Percentiles rank a stretch among this genome's conserved stretches.
These are phyloP conservation scores for Morpho deidamia DNA, from an alignment of 2,888 invertebrate species.

Conservation along the genomic window DNA sequence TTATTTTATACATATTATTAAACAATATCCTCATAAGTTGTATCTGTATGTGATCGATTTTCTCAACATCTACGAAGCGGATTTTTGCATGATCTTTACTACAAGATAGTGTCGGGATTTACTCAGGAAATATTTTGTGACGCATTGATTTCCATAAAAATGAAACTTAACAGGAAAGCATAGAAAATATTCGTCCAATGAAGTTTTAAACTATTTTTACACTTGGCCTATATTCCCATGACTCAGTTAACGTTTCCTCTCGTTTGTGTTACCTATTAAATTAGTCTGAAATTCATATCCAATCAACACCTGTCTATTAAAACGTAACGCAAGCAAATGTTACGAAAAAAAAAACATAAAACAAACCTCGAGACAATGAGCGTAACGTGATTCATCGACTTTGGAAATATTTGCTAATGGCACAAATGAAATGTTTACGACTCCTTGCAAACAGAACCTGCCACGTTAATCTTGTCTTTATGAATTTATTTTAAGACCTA, in stretches of 20 bases:
- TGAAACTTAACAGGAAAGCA: no score
- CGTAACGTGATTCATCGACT: slow-evolving; percentile 53
- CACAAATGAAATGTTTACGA: slow-evolving; percentile 1
- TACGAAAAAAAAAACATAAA: slow-evolving; percentile 41
- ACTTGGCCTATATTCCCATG: slow-evolving; percentile 8
- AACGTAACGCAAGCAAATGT: slow-evolving; percentile 41
- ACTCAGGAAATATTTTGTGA: no score
- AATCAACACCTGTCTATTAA: slow-evolving; percentile 57
- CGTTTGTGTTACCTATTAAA: slow-evolving; percentile 26
- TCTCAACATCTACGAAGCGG: no score
- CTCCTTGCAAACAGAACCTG: not conserved
- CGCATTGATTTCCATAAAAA: no score
- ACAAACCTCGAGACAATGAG: slow-evolving; percentile 46
- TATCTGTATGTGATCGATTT: no score
- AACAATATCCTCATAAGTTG: no score
- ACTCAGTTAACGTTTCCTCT: slow-evolving; percentile 22
- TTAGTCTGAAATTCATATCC: slow-evolving; percentile 40
- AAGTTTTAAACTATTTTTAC: not conserved
- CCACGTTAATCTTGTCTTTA: slow-evolving; percentile 1
- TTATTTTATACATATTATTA: no score
- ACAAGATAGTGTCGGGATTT: no score
- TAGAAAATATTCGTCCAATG: no score
- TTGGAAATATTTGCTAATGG: slow-evolving; percentile 52
- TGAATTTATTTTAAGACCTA: slow-evolving; percentile 1
- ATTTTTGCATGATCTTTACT: no score